A percentile compares a stretch with the other conserved stretches of the same genome.
Evolutionary conservation across 2,113 vertebrate species (phyloP).

Genomic region (Azemiops feae): DNA sequence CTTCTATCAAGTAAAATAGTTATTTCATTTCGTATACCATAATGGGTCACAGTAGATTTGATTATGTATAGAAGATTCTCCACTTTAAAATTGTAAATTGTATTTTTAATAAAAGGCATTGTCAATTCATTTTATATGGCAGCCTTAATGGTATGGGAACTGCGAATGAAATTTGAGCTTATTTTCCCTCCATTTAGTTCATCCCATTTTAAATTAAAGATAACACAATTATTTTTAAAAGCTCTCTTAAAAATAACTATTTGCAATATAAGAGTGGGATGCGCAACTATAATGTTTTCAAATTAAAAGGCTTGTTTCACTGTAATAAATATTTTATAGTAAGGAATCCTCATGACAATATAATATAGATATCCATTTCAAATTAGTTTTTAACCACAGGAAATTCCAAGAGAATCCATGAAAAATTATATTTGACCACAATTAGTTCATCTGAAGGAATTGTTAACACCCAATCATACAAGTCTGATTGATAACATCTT

Average conservation of each 20-base stretch:
- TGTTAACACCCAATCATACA: neutral
- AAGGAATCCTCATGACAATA: neutral
- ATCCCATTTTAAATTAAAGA: neutral
- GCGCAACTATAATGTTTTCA: neutral
- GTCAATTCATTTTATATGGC: neutral
- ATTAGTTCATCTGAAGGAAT: neutral
- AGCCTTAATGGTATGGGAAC: neutral
- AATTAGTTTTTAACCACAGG: neutral
- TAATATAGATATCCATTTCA: neutral
- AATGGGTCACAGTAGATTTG: neutral
- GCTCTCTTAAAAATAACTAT: neutral
- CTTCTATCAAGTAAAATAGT: neutral
- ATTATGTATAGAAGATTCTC: neutral
- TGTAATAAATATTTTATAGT: neutral
- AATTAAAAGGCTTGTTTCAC: neutral
- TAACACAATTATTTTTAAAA: neutral
- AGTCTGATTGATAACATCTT: neutral
- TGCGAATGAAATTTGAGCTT: neutral
- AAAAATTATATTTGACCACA: neutral
- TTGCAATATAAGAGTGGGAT: neutral
- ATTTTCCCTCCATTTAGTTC: neutral
- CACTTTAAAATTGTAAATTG: neutral
- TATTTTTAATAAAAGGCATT: neutral
- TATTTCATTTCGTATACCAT: neutral
- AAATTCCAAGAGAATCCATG: neutral